Evolutionary conservation across 2,797 vertebrate species (phyloP).

Genomic region (Rhinatrema bivittatum): DNA sequence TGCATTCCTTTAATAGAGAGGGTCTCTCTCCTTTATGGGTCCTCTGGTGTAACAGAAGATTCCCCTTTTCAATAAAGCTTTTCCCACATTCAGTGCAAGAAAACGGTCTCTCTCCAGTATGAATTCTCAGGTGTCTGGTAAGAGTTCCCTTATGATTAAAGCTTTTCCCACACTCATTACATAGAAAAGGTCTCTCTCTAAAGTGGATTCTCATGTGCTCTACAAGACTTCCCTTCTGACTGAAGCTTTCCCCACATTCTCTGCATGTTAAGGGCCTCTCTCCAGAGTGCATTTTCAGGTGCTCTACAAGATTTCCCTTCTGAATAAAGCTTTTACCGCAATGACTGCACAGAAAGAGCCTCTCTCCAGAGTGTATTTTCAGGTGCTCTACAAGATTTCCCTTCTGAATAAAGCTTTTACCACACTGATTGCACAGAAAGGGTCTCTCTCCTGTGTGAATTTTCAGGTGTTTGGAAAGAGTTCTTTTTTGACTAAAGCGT

Average conservation of each 20-base stretch:
- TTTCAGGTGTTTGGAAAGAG: slow-evolving; percentile 18
- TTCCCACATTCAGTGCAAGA: neutral
- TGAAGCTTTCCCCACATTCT: slow-evolving; percentile 26
- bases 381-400: slow-evolving; percentile 38
- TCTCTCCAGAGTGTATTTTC: slow-evolving; percentile 36
- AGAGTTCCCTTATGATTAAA: too few species aligned
- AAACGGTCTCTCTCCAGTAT: neutral
- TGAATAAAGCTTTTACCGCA: slow-evolving; percentile 46
- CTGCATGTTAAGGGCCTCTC: too few species aligned
- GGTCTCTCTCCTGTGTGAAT: slow-evolving; percentile 22
- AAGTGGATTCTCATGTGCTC: slow-evolving; percentile 21
- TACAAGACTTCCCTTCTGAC: slow-evolving; percentile 17
- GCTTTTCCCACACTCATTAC: too few species aligned
- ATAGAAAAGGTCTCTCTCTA: too few species aligned
- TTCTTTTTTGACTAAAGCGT: too few species aligned
- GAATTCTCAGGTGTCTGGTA: too few species aligned
- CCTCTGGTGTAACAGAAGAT: neutral
- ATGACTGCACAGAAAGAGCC: slow-evolving; percentile 34
- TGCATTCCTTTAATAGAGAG: neutral
- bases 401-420: slow-evolving; percentile 41
- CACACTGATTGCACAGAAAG: slow-evolving; percentile 26
- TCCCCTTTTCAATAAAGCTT: neutral
- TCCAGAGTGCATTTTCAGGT: slow-evolving; percentile 43
- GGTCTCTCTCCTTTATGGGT: neutral
- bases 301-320: slow-evolving; percentile 38